These are phyloP conservation scores for Ptiloglossa arizonensis DNA, from an alignment of 1,140 invertebrate species.

Conservation along the genomic window DNA sequence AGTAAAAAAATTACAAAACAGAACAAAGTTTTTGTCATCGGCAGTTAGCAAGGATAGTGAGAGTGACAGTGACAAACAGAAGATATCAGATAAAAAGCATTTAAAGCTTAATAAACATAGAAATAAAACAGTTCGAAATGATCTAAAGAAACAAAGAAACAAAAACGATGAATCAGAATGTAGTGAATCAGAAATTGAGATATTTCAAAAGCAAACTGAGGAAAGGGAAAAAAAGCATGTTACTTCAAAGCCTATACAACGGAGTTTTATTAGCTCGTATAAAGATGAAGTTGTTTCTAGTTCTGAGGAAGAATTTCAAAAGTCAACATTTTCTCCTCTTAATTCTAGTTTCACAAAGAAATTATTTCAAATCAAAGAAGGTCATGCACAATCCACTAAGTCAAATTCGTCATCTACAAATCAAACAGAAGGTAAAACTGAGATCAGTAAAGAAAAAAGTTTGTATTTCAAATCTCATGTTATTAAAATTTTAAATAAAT, in stretches of 20 bases:
- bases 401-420: background rate
- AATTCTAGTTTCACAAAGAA: background rate
- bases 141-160: background rate
- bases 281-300: slow-evolving; percentile 45
- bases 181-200: background rate
- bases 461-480: slow-evolving; percentile 13
- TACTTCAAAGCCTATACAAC: background rate
- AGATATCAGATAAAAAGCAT: background rate
- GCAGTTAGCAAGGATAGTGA: background rate
- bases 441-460: slow-evolving; percentile 26
- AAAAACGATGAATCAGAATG: background rate
- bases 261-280: background rate
- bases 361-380: background rate
- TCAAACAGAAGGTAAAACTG: background rate
- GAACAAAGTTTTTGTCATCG: background rate
- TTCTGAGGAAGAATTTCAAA: slow-evolving; percentile 66
- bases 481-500: slow-evolving; percentile 40
- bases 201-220: background rate
- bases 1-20: background rate
- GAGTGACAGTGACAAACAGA: background rate
- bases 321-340: slow-evolving; percentile 18
- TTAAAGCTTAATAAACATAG: background rate
- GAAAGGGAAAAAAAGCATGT: background rate
- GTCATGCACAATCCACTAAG: background rate
- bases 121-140: background rate